phyloP scores from a whole-genome alignment of 2,797 vertebrate genomes.

The Oreochromis grahami region DNA sequence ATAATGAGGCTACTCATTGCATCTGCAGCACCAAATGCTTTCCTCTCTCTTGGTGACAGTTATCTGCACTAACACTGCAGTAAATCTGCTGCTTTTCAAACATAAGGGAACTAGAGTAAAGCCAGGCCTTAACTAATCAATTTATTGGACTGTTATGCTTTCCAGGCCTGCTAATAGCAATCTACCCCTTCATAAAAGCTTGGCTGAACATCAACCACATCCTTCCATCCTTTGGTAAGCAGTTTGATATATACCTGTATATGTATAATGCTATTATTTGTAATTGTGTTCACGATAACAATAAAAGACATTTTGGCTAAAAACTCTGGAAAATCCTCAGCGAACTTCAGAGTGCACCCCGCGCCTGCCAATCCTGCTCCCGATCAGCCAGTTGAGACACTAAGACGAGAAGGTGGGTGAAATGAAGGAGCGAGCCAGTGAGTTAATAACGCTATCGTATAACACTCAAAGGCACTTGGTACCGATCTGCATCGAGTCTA shows the following conservation, averaged over 20 bases:
- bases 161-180: slow-evolving; percentile 77
- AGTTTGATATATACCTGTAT: neutral
- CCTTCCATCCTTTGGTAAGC: slow-evolving; percentile 73
- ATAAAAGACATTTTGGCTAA: neutral
- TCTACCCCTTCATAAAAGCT: slow-evolving; percentile 79
- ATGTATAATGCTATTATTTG: neutral
- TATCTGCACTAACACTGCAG: neutral
- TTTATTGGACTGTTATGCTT: slow-evolving; percentile 2
- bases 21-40: neutral
- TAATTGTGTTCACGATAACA: neutral
- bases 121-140: neutral
- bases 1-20: neutral
- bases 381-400: slow-evolving; percentile 59
- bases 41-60: neutral
- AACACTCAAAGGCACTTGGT: neutral
- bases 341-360: slow-evolving; percentile 76
- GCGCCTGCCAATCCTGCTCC: slow-evolving; percentile 40
- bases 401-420: slow-evolving; percentile 71
- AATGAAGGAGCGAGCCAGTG: neutral
- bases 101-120: neutral
- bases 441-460: neutral
- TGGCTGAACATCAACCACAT: slow-evolving; percentile 79
- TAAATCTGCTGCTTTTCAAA: neutral
- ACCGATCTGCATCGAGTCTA: neutral
- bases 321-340: slow-evolving; percentile 36